Evolutionary conservation across 2,888 invertebrate genomes (phyloP), one percentile per base, ranked within the genome.

Genomic region (Hypomecis punctinalis): DNA sequence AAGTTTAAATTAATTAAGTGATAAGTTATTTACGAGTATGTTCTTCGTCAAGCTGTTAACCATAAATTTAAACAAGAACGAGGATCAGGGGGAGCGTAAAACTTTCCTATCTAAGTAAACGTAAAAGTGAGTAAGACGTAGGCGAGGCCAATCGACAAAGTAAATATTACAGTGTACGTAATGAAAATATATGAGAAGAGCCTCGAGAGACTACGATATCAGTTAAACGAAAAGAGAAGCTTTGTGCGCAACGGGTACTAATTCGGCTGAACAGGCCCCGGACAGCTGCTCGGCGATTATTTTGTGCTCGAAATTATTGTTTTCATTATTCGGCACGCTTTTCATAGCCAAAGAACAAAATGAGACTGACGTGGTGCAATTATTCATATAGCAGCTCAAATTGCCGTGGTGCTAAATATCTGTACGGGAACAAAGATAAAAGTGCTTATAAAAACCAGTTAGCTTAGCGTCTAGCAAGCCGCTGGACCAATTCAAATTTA

Each of bases 1-100:
- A 65, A 66, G 71, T 62, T 63, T 39, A 67, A 67, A 67, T 73
- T 69, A 73, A 72, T 69, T 68, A 65, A 39, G 66, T 60, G 67
- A 63, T 51, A 53, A 23, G 23, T 23, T 23, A 23, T 23, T 23
- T 23, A 23, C 23, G 23, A 23, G 23, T 63, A 63, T 57, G 69
- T 63, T 63, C 47, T 48, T 60, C 45, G 40, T 56, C 53, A 49
- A 63, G 46, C 56, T 47, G 53, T 68, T 67, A 69, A 68, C 63
- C 62, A 64, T 58, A 64, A 71, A 71, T 62, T 69, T 64, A 69
- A 60, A 67, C 66, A 69, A 9, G 47, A 61, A 47, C 42, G 51
- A 60, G 59, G 59, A 40, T 51, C 49, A 13, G 60, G 49, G 57
- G 62, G 61, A 46, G 64, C 58, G 61, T 64, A 36, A 42, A 68